phyloP scores from a whole-genome alignment of 2,113 vertebrate species.

The Procavia capensis region DNA sequence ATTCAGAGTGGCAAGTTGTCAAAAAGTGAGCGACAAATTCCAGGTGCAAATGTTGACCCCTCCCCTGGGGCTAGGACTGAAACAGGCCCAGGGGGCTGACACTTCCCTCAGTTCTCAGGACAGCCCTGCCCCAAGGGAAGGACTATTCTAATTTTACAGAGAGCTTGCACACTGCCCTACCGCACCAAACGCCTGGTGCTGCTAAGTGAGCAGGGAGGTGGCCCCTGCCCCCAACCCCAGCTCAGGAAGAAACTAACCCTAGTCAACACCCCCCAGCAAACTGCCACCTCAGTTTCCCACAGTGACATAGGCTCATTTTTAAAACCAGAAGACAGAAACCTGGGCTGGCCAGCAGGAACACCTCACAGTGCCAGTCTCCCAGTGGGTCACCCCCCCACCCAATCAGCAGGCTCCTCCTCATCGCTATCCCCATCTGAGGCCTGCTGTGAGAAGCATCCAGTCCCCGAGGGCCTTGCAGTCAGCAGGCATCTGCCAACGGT shows the following conservation, averaged over 20 bases:
- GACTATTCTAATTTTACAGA: background rate
- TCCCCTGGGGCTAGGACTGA: background rate
- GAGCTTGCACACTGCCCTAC: background rate
- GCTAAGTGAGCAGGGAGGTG: background rate
- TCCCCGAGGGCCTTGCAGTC: constrained; percentile 23
- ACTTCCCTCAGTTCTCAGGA: background rate
- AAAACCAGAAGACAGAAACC: background rate
- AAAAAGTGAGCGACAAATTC: background rate
- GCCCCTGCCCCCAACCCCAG: too few species aligned
- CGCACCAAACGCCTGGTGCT: background rate
- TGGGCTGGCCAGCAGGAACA: background rate
- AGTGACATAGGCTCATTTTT: background rate
- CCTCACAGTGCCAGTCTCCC: constrained; percentile 46
- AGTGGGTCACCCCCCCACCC: constrained; percentile 54
- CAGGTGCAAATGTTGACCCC: background rate
- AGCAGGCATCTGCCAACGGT: constrained; percentile 87
- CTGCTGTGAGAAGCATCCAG: constrained; percentile 74
- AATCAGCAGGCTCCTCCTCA: background rate
- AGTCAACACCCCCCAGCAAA: background rate
- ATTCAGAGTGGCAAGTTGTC: background rate
- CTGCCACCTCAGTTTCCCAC: background rate
- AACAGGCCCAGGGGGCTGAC: background rate
- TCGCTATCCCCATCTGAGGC: background rate
- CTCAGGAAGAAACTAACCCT: background rate
- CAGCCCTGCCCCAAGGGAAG: background rate